phyloP scores from a whole-genome alignment of 2,888 invertebrate genomes.

The Drosophila sordidapex region DNA sequence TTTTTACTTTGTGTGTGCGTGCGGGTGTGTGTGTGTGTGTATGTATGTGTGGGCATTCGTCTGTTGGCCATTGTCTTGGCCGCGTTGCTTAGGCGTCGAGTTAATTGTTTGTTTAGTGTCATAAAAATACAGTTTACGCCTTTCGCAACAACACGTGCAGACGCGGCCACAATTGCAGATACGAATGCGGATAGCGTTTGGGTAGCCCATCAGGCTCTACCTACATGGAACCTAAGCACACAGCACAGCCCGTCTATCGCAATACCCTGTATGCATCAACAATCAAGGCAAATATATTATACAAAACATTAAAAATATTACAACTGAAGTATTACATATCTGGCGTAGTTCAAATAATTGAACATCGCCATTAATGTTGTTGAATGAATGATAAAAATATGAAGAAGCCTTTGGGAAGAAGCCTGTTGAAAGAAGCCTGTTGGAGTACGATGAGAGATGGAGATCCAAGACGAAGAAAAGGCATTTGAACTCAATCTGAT shows the following conservation, averaged over 20 bases:
- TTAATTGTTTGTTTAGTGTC: conserved; percentile 79
- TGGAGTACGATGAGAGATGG: neutral
- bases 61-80: conserved; percentile 38
- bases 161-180: conserved; percentile 58
- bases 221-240: neutral
- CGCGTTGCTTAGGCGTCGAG: conserved; percentile 49
- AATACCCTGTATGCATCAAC: neutral
- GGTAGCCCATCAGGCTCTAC: neutral
- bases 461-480: neutral
- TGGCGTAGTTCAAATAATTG: too few relatives aligned
- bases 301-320: too few relatives aligned
- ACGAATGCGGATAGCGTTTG: conserved; percentile 14
- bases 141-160: conserved; percentile 70
- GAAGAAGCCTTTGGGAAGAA: too few relatives aligned
- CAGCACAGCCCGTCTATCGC: neutral
- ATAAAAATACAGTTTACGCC: conserved; percentile 78
- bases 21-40: neutral
- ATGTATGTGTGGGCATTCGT: conserved; percentile 1
- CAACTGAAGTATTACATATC: too few relatives aligned
- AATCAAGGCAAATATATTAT: neutral
- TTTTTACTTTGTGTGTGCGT: neutral
- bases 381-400: neutral
- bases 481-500: neutral
- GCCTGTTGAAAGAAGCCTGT: too few relatives aligned
- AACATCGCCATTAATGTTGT: neutral